Percentiles rank a stretch among this genome's conserved stretches.
phyloP scores from a whole-genome alignment of 2,113 vertebrate species.

The Bubo blakistoni region DNA sequence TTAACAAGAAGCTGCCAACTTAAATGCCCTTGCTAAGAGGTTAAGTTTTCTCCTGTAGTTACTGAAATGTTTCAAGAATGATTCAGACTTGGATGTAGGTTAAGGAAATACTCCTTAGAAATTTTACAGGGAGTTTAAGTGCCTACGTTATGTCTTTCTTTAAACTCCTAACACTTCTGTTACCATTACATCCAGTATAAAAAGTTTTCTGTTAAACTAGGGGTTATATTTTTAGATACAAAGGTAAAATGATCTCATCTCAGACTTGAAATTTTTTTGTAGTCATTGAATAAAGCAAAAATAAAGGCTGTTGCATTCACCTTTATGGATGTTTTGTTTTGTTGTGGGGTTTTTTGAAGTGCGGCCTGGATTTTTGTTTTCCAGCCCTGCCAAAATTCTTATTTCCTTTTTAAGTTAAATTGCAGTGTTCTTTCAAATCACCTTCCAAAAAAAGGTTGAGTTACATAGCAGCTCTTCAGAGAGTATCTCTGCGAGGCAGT shows the following conservation, averaged over 20 bases:
- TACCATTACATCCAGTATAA: neutral
- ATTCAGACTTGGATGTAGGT: neutral
- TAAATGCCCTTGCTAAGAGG: neutral
- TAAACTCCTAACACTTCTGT: neutral
- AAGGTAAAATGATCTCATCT: constrained; percentile 10
- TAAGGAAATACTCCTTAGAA: constrained; percentile 3
- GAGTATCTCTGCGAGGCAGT: neutral
- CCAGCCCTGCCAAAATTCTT: neutral
- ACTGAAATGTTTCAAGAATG: neutral
- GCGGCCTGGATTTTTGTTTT: constrained; percentile 42
- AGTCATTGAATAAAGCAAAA: constrained; percentile 41
- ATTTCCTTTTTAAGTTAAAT: constrained; percentile 24
- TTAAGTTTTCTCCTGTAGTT: neutral
- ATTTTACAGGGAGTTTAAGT: neutral
- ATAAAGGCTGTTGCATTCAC: constrained; percentile 7
- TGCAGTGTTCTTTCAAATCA: neutral
- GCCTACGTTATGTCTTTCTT: neutral
- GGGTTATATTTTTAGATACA: constrained; percentile 36
- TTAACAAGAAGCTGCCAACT: neutral
- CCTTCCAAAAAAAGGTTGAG: neutral
- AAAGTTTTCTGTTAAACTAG: neutral
- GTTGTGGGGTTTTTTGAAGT: constrained; percentile 31
- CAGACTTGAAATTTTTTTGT: neutral
- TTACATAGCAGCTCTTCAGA: neutral
- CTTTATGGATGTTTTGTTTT: constrained; percentile 25